A percentile compares a stretch with the other conserved stretches of the same genome.
These are phyloP conservation scores for Salarias fasciatus DNA, from an alignment of 2,797 vertebrate genomes.

Conservation along the genomic window DNA sequence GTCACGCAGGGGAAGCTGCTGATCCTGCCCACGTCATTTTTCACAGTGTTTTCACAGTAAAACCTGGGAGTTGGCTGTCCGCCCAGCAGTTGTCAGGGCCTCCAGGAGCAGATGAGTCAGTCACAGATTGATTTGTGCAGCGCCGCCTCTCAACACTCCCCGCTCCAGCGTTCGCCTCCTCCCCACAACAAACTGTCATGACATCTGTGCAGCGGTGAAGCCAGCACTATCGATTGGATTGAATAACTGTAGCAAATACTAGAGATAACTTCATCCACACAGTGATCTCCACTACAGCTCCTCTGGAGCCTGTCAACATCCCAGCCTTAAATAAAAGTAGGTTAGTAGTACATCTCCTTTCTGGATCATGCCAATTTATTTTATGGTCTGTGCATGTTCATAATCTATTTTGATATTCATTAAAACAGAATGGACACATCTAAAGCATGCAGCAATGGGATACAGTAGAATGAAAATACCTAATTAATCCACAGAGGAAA, in stretches of 20 bases:
- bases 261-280: not conserved
- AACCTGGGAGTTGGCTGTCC: constrained; percentile 53
- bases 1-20: constrained; percentile 35
- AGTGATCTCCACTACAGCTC: not conserved
- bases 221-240: constrained; percentile 5
- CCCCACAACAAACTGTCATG: constrained; percentile 14
- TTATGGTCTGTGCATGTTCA: too few relatives aligned
- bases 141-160: constrained; percentile 31
- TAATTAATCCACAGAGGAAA: too few relatives aligned
- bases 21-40: constrained; percentile 39
- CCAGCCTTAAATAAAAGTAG: too few relatives aligned
- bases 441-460: too few relatives aligned
- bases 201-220: constrained; percentile 30
- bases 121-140: constrained; percentile 52
- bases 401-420: too few relatives aligned
- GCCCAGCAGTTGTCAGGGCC: constrained; percentile 54
- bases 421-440: too few relatives aligned
- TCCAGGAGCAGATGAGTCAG: constrained; percentile 59
- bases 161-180: constrained; percentile 15
- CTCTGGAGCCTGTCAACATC: not conserved
- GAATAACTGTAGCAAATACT: not conserved
- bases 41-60: constrained; percentile 31
- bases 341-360: too few relatives aligned
- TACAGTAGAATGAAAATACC: too few relatives aligned
- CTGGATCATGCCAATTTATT: too few relatives aligned